A percentile compares a stretch with the other conserved stretches of the same genome.
phyloP scores from a whole-genome alignment of 2,888 invertebrate species.

The Machimus rusticus region DNA sequence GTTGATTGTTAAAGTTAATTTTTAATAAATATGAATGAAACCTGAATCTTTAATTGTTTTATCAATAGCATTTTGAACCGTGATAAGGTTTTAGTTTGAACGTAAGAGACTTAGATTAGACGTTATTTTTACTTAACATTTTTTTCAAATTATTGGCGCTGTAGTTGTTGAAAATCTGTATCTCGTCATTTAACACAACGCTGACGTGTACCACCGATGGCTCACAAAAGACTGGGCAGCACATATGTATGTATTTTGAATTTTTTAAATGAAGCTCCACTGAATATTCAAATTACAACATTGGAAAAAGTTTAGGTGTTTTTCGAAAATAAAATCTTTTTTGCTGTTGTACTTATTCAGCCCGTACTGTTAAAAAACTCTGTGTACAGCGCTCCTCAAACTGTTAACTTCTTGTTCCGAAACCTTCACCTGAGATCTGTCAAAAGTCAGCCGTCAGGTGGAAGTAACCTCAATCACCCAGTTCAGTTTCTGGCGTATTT shows the following conservation, averaged over 20 bases:
- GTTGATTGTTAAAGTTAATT: slow-evolving; percentile 41
- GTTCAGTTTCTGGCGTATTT: neutral
- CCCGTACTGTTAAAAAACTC: neutral
- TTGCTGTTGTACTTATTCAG: neutral
- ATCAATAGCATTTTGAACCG: neutral
- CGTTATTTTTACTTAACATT: too few species aligned
- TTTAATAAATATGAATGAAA: slow-evolving; percentile 35
- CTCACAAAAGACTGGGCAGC: too few species aligned
- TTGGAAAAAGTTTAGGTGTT: neutral
- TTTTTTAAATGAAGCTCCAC: too few species aligned
- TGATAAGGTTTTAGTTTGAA: neutral
- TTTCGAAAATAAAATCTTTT: neutral
- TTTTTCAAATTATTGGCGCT: too few species aligned
- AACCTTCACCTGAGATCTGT: neutral
- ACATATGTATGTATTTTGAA: too few species aligned
- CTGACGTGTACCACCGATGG: too few species aligned
- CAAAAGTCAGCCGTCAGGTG: neutral
- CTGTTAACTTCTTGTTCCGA: neutral
- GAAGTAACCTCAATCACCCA: neutral
- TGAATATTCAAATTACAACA: too few species aligned
- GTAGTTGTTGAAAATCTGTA: too few species aligned
- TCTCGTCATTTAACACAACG: too few species aligned
- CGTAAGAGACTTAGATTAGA: too few species aligned
- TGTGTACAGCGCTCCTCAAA: neutral
- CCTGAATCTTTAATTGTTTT: neutral